Percentiles rank a stretch among this genome's conserved stretches.
Evolutionary conservation across 2,888 invertebrate species (phyloP).

Genomic region (Clostera curtula): DNA sequence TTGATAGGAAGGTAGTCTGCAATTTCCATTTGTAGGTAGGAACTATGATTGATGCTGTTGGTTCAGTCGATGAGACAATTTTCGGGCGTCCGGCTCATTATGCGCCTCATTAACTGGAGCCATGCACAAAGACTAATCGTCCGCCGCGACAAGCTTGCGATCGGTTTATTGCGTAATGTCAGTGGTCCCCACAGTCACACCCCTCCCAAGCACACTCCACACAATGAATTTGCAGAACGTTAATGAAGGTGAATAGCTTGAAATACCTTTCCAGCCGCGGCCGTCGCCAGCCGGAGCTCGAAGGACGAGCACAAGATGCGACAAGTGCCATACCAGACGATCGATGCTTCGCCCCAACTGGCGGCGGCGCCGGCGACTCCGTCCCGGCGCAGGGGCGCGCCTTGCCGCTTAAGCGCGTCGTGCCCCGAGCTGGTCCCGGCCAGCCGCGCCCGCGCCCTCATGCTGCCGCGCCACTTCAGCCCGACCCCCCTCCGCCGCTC

Average conservation of each 20-base stretch:
- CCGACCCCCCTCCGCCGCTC: too few species aligned
- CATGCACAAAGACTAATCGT: too few species aligned
- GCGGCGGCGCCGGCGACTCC: conserved; percentile 16
- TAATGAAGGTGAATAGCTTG: conserved; percentile 51
- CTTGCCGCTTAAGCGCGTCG: conserved; percentile 33
- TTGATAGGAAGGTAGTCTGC: too few species aligned
- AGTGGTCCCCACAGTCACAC: neutral
- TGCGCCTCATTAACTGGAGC: too few species aligned
- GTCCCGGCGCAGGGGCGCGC: conserved; percentile 11
- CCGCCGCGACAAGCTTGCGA: too few species aligned
- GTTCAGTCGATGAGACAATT: too few species aligned
- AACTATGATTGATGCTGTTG: too few species aligned
- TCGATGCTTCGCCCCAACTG: conserved; percentile 24
- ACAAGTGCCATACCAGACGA: conserved; percentile 27
- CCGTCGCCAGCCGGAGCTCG: conserved; percentile 36
- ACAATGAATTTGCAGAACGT: conserved; percentile 18
- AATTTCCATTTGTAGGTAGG: too few species aligned
- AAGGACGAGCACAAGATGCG: conserved; percentile 26
- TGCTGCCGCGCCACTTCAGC: conserved; percentile 21
- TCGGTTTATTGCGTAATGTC: too few species aligned
- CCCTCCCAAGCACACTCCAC: conserved; percentile 4
- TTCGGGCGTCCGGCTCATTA: too few species aligned
- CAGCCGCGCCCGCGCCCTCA: conserved; percentile 11
- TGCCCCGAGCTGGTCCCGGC: conserved; percentile 32
- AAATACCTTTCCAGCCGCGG: conserved; percentile 55